A percentile compares a stretch with the other conserved stretches of the same genome.
Conservation (phyloP, 1,140 invertebrate genomes). For the Macrosteles quadrilineatus region DNA sequence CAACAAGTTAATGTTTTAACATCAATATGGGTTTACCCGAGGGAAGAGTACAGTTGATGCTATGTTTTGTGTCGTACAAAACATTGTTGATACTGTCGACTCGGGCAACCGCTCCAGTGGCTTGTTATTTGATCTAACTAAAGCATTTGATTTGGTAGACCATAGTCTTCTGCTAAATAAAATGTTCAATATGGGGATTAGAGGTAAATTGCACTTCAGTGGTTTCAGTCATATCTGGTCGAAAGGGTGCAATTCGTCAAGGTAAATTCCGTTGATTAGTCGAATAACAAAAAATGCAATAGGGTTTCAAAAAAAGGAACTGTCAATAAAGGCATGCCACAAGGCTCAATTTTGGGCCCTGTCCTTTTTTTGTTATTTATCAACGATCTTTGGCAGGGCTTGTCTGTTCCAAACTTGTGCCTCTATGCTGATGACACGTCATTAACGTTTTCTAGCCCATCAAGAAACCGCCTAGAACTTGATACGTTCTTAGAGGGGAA, state of each 20-base stretch:
- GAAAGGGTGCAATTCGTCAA: background rate
- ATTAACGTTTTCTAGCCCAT: background rate
- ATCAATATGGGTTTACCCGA: background rate
- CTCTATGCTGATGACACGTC: background rate
- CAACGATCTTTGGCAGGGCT: no score
- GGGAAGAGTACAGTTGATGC: constrained; percentile 4
- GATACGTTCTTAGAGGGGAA: background rate
- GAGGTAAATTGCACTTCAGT: background rate
- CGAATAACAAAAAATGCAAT: background rate
- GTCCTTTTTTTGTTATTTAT: background rate
- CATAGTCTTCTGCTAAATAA: background rate
- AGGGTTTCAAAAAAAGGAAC: background rate
- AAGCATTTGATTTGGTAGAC: background rate
- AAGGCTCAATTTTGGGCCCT: background rate
- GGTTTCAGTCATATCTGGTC: background rate
- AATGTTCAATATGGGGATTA: background rate
- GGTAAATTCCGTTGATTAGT: background rate
- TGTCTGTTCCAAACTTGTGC: background rate
- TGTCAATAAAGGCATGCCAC: background rate
- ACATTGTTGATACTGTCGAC: background rate
- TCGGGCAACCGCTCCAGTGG: background rate
- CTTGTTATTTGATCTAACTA: background rate
- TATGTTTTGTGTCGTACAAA: background rate
- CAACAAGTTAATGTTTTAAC: background rate
- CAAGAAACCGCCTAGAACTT: background rate